Evolutionary conservation across 2,113 vertebrate genomes (phyloP).

Genomic region (Gopherus evgoodei): DNA sequence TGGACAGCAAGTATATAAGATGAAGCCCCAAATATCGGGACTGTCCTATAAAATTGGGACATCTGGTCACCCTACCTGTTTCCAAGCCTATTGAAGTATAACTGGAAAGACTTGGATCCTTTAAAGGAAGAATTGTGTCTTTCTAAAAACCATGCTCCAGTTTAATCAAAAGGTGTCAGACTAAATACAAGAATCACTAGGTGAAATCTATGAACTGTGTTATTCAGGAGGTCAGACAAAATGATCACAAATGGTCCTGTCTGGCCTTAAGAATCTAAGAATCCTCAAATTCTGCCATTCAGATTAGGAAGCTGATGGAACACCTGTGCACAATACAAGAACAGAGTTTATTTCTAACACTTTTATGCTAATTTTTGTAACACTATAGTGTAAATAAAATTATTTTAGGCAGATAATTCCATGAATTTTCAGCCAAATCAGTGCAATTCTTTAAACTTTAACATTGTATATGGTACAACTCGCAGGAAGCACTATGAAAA

Average conservation of each 20-base stretch:
- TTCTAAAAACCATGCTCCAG: not conserved
- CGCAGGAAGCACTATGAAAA: not conserved
- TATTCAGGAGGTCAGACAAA: not conserved
- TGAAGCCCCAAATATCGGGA: no score
- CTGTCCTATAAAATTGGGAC: no score
- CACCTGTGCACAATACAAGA: not conserved
- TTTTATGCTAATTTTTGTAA: not conserved
- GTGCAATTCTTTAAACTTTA: not conserved
- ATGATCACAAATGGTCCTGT: not conserved
- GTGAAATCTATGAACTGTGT: not conserved
- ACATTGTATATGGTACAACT: not conserved
- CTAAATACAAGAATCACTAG: not conserved
- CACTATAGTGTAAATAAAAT: not conserved
- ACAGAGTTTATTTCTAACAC: not conserved
- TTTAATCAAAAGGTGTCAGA: not conserved
- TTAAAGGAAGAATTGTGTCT: not conserved
- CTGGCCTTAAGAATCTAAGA: not conserved
- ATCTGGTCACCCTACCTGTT: not conserved
- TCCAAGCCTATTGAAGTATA: not conserved
- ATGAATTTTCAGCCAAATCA: not conserved
- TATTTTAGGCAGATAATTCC: not conserved
- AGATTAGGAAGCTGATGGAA: not conserved
- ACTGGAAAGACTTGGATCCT: not conserved
- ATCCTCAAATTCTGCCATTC: not conserved
- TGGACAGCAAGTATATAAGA: no score